Evolutionary conservation across 2,888 invertebrate species (phyloP), one percentile per base, ranked within the genome.

Genomic region (Smittia sp.): DNA sequence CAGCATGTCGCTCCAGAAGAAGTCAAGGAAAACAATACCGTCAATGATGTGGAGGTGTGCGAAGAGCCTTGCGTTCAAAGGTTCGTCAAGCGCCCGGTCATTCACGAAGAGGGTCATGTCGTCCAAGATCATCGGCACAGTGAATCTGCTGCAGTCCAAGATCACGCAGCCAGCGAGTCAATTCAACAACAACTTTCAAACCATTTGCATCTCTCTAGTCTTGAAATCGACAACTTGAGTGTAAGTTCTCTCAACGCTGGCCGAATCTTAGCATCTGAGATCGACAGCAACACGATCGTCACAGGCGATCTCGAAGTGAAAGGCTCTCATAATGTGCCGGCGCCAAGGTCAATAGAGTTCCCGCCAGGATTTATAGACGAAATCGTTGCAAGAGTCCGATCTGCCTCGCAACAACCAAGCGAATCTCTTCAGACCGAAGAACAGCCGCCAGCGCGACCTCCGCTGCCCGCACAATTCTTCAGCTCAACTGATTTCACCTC

Each of bases 231-330:
- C 74, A 85, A 89, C 68, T 80, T 94, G 20, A 90, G 88, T 76
- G 93, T 93, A 0, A 89, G 89, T 74, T 91, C 92, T 77, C 81
- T 93, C 54, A 89, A 92, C 79, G 92, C 93, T 0, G 89, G 88
- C 74, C 91, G 90, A 80, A 90, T 93, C 75, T 84, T 89, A 68
- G 92, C 93, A 0, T 92, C 92, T 0, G 92, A 93, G 80, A 87
- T 93, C 75, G 92, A 93, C 78, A 90, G 92, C 4, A 85, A 87
- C 77, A 87, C 89, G 39, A 85, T 93, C 76, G 88, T 87, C 75
- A 88, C 91, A 0, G 86, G 89, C 68, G 92, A 93, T 78, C 83
- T 92, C 75, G 87, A 87, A 77, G 89, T 90, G 4, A 88, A 87
- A 78, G 86, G 88, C 0, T 90, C 90, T 0, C n/a, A 27, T 0